A percentile compares a stretch with the other conserved stretches of the same genome.
These are phyloP conservation scores for Coregonus clupeaformis DNA, from an alignment of 2,113 vertebrate genomes.

Conservation along the genomic window DNA sequence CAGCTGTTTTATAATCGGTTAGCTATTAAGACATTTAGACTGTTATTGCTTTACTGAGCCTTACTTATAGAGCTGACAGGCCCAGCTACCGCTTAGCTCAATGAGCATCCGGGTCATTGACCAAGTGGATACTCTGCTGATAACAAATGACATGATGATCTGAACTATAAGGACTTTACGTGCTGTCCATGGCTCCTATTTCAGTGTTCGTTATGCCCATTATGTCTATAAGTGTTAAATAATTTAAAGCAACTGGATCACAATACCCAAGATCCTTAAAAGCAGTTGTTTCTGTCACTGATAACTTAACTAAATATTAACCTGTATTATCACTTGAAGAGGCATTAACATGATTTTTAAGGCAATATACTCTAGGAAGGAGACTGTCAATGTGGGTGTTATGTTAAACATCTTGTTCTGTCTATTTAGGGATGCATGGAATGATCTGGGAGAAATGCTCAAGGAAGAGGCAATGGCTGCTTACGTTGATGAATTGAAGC, in stretches of 20 bases:
- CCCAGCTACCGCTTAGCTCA: neutral
- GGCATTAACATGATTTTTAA: too few species aligned
- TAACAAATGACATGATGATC: neutral
- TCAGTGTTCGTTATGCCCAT: neutral
- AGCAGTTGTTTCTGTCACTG: neutral
- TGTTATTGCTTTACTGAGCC: neutral
- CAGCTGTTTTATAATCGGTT: neutral
- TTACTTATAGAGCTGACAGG: neutral
- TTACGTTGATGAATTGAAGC: constrained; percentile 98
- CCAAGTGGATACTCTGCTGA: neutral
- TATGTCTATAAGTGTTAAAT: neutral
- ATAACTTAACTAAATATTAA: neutral
- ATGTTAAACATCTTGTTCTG: neutral
- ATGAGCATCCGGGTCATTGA: neutral
- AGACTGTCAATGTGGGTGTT: neutral
- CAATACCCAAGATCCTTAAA: neutral
- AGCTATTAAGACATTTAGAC: neutral
- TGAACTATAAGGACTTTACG: neutral
- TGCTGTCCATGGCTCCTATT: neutral
- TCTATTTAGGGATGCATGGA: constrained; percentile 90
- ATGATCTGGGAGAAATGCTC: constrained; percentile 88
- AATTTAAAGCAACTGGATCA: neutral
- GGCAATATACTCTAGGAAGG: too few species aligned
- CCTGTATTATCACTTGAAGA: neutral
- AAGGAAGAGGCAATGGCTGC: constrained; percentile 96